A percentile compares a stretch with the other conserved stretches of the same genome.
These are phyloP conservation scores for Phorcus lineatus DNA, from an alignment of 2,888 invertebrate species.

Conservation along the genomic window DNA sequence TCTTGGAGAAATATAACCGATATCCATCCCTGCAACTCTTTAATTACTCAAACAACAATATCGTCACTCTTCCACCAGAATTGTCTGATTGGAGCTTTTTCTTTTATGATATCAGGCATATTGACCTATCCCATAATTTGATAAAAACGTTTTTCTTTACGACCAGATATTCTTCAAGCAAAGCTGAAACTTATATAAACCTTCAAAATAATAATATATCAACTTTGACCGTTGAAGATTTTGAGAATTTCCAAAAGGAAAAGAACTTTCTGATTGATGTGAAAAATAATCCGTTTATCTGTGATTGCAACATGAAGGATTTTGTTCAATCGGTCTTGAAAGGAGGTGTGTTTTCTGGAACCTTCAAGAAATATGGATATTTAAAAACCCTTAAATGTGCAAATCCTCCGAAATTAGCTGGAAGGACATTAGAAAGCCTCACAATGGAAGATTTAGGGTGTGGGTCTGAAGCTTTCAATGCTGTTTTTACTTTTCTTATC, in stretches of 20 bases:
- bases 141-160: conserved; percentile 47
- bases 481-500: background rate
- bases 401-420: conserved; percentile 38
- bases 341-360: background rate
- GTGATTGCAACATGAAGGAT: conserved; percentile 44
- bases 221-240: conserved; percentile 39
- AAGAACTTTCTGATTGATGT: conserved; percentile 54
- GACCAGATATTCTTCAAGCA: background rate
- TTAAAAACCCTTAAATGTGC: conserved; percentile 43
- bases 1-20: conserved; percentile 45
- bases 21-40: conserved; percentile 45
- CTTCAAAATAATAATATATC: conserved; percentile 54
- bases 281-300: conserved; percentile 54
- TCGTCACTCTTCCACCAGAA: conserved; percentile 41
- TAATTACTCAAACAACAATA: conserved; percentile 41
- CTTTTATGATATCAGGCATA: conserved; percentile 50
- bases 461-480: background rate
- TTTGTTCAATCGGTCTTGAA: conserved; percentile 23
- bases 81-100: conserved; percentile 50
- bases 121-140: conserved; percentile 57
- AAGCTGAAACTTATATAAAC: conserved; percentile 23
- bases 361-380: conserved; percentile 42
- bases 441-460: conserved; percentile 30
- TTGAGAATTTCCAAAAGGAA: conserved; percentile 43
- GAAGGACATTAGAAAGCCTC: conserved; percentile 37